Evolutionary conservation across 2,113 vertebrate genomes (phyloP), one percentile per base, ranked within the genome.

Genomic region (Sinosuthora webbiana): DNA sequence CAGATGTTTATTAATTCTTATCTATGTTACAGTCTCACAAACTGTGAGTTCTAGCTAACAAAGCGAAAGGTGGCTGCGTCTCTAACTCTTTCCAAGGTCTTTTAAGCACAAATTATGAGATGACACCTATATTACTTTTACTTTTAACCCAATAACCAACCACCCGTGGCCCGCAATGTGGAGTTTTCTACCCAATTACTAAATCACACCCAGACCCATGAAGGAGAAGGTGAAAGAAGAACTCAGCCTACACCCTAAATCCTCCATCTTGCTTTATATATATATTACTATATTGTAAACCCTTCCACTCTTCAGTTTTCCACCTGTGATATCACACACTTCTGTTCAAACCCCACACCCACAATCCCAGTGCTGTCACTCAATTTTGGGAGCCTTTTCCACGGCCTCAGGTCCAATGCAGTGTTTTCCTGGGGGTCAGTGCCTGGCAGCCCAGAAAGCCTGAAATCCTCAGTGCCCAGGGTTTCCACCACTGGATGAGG

Each of bases 401-500:
- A 14, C 4, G 4, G 20, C 13, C 55, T 56, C 55, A 56, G 31
- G 55, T n/a, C 19, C 12, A 55, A 13, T 33, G 31, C 13, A 33
- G 31, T 20, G 30, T 33, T n/a, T 14, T 3, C 20, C 13, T n/a
- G 33, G 21, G 20, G 20, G 33, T 22, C 55, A 56, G 55, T 22
- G 55, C 13, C 33, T 56, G 55, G 9, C 8, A n/a, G 31, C 20
- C n/a, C 55, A 56, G 31, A n/a, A n/a, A 56, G 55, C 11, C 55
- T 5, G 1, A 7, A 35, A 15, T 35, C 3, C 33, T 57, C 33
- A 35, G 33, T 2, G 1, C 2, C 33, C 21, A 24, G 21, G 56
- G 56, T 15, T 15, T 57, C 56, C 56, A 57, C 3, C 22, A 35
- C 14, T 59, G 56, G 87, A 56, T 64, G 31, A 88, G 78, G 60